Base-by-base conservation (phyloP, 2,888 invertebrate species). In the Sisyra terminalis region DNA sequence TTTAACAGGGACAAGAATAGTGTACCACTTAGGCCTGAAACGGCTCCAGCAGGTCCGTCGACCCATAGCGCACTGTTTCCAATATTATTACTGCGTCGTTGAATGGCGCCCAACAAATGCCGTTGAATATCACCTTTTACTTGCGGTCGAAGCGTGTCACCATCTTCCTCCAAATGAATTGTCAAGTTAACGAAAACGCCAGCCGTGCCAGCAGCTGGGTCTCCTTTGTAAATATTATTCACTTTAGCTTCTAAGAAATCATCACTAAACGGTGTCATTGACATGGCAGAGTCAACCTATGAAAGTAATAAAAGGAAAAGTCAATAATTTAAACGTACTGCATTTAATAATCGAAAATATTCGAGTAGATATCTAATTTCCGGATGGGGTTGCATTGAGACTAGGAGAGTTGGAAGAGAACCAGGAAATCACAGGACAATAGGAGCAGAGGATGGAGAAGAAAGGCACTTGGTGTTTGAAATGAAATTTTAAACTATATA, bases 221-320 rank as follows among this genome's bases (percentile, higher is more conserved):
- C 81, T 0, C 80, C 81, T 9, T 73, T 68, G 55, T 84, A 85
- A 7, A 90, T 75, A 10, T 75, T 73, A 57, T 88, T 89, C 1
- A 92, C 78, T 42, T 74, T 70, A 1, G 84, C 78, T 34, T 82
- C 79, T 57, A 90, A 74, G 58, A 87, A 90, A 52, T 85, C 83
- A 52, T 86, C 83, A 0, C 87, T 85, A 55, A 88, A 85, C 0
- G 87, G 86, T 1, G 90, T 90, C 83, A 89, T 87, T 0, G 86
- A 84, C 74, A 92, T 85, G 1, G 89, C 85, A 0, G 89, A 88
- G 60, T 88, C 87, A 55, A 92, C 73, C 89, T 90, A n/a, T n/a
- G n/a, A n/a, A n/a, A n/a, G n/a, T n/a, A n/a, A n/a, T 31, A 31
- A 13, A 5, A 29, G 58, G 8, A 57, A 55, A 44, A 45, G 45